Evolutionary conservation across 2,888 invertebrate genomes (phyloP), one percentile per base, ranked within the genome.

Genomic region (Steinernema scapterisci): DNA sequence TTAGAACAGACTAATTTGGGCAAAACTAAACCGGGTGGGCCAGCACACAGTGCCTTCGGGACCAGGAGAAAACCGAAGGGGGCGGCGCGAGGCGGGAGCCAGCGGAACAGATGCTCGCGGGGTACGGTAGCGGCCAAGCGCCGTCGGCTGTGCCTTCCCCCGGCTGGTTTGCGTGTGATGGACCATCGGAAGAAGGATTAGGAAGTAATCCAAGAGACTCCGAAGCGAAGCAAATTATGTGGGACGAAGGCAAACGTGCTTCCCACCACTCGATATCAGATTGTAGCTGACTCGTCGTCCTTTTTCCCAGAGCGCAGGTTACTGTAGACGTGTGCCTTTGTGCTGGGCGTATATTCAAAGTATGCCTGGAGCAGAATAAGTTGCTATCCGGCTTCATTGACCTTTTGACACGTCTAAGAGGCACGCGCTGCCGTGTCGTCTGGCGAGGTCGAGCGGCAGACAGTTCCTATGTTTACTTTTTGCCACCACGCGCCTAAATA

Each of bases 1-100:
- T 63, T 63, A 63, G 63, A 63, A 63, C 63, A 63, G 63, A 31
- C 63, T 63, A 63, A 63, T 63, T 63, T 63, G 63, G 31, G 38
- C 63, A 31, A 63, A 63, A 63, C 63, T 27, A 63, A 63, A 63
- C 63, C 63, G 63, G 63, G 63, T 63, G 63, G 63, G 31, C 63
- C 63, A 48, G 48, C 48, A 63, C 63, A 63, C 38, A 31, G 63
- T 63, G 63, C 63, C 63, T 25, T 31, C 38, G 31, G 63, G 63
- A 16, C 63, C 54, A 5, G 54, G 21, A 2, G 31, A n/a, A 9
- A 25, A 11, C 31, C 16, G 27, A 11, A 31, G 25, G 31, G 11
- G 25, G 54, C 54, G 54, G 23, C 31, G 31, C 27, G 16, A 21
- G 63, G 31, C n/a, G n/a, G n/a, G n/a, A n/a, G n/a, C n/a, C n/a